These are phyloP conservation scores for Polypedilum vanderplanki DNA, from an alignment of 1,140 invertebrate species.

Conservation along the genomic window DNA sequence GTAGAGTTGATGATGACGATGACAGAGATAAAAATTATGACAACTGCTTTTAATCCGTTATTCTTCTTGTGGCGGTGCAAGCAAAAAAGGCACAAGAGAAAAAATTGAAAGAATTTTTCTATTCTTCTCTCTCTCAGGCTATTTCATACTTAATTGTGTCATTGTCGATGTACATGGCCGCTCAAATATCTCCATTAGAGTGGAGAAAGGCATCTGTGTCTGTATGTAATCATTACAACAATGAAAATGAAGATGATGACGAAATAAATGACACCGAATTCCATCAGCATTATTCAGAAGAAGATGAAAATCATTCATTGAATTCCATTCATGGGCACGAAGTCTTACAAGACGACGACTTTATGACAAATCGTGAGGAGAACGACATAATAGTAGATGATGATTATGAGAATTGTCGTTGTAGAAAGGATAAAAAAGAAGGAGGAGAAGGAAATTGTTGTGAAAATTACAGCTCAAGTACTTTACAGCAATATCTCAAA, in stretches of 20 bases:
- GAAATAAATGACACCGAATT: constrained; percentile 30
- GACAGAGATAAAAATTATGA: constrained; percentile 13
- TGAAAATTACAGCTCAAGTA: constrained; percentile 25
- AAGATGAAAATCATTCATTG: not conserved
- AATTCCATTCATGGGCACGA: constrained; percentile 22
- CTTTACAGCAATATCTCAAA: not conserved
- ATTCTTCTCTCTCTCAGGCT: constrained; percentile 40
- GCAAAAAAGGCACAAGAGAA: not conserved
- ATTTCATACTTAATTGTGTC: constrained; percentile 88
- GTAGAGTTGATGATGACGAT: not conserved
- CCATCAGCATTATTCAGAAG: not conserved
- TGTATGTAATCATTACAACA: constrained; percentile 13
- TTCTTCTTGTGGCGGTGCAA: not conserved
- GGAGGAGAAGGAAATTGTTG: not conserved
- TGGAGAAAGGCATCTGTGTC: constrained; percentile 58
- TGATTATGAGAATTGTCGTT: not conserved
- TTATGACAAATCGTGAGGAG: not conserved
- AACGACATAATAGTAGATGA: constrained; percentile 6
- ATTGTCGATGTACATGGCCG: constrained; percentile 90
- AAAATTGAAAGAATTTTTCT: not conserved
- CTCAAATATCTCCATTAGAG: constrained; percentile 90
- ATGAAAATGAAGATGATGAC: constrained; percentile 15
- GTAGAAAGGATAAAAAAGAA: not conserved
- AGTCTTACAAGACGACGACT: not conserved
- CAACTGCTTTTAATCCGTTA: constrained; percentile 18